These are phyloP conservation scores for Coleophora deauratella DNA, from an alignment of 2,888 invertebrate species.

Conservation along the genomic window DNA sequence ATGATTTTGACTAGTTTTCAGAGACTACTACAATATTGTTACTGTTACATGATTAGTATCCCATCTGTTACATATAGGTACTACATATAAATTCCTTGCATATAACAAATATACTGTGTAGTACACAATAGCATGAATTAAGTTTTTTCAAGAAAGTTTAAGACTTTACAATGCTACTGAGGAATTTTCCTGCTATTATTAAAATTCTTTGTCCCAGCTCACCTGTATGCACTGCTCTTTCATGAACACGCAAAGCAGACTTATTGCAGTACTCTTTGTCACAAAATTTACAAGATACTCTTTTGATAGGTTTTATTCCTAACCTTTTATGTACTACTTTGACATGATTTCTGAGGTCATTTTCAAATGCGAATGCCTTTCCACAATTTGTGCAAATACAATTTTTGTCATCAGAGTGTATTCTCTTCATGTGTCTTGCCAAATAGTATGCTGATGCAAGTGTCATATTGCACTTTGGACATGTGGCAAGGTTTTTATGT, in stretches of 20 bases:
- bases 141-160: no score
- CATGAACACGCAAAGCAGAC: slow-evolving; percentile 58
- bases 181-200: no score
- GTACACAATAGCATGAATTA: no score
- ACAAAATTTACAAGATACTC: slow-evolving; percentile 45
- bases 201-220: no score
- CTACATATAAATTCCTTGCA: no score
- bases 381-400: slow-evolving; percentile 55
- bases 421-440: slow-evolving; percentile 46
- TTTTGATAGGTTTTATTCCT: slow-evolving; percentile 34
- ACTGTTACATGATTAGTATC: no score
- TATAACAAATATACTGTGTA: no score
- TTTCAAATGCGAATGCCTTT: slow-evolving; percentile 42
- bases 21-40: no score
- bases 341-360: slow-evolving; percentile 43
- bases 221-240: slow-evolving; percentile 68
- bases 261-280: slow-evolving; percentile 51
- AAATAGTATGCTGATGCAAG: slow-evolving; percentile 43
- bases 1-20: background rate
- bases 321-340: slow-evolving; percentile 45
- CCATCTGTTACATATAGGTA: no score
- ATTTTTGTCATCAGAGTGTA: slow-evolving; percentile 36
- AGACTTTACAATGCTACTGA: no score
- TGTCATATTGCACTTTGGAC: slow-evolving; percentile 42
- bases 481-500: slow-evolving; percentile 42